A percentile compares a stretch with the other conserved stretches of the same genome.
Conservation (phyloP, 2,888 invertebrate genomes). For the Acleris cristana region DNA sequence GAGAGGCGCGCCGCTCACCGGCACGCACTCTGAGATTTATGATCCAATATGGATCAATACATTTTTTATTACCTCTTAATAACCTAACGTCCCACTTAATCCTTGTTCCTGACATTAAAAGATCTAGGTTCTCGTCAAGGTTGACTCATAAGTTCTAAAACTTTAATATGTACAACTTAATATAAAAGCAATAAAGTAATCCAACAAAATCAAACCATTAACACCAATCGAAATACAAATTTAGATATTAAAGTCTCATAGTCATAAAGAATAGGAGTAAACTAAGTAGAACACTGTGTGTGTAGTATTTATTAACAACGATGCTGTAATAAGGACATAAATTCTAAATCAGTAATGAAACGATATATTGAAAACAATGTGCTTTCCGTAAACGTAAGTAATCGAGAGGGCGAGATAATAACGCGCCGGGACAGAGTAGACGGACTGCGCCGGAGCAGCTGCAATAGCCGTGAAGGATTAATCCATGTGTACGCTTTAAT, state of each 20-base stretch:
- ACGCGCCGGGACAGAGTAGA: conserved; percentile 15
- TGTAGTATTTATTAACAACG: conserved; percentile 46
- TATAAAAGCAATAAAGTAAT: conserved; percentile 31
- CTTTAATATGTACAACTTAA: conserved; percentile 9
- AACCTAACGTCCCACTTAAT: conserved; percentile 13
- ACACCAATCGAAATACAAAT: conserved; percentile 32
- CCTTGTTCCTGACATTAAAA: conserved; percentile 3
- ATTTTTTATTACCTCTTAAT: not conserved
- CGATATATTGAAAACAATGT: conserved; percentile 34
- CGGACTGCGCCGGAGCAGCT: conserved; percentile 15
- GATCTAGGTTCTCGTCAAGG: conserved; percentile 9
- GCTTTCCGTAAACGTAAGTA: conserved; percentile 37
- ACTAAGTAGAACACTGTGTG: conserved; percentile 32
- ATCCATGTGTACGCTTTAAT: conserved; percentile 38
- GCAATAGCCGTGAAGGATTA: conserved; percentile 32
- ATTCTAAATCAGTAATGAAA: conserved; percentile 38
- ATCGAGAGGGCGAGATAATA: conserved; percentile 25
- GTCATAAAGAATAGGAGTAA: conserved; percentile 29
- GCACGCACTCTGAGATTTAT: conserved; percentile 4
- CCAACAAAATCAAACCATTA: conserved; percentile 16
- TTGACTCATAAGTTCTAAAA: conserved; percentile 16
- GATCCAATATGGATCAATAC: not conserved
- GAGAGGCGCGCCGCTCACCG: conserved; percentile 1
- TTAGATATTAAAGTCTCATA: conserved; percentile 28
- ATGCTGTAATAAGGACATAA: conserved; percentile 42